Percentiles rank a stretch among this genome's conserved stretches.
These are phyloP conservation scores for Corvus cornix DNA, from an alignment of 2,113 vertebrate genomes.

Conservation along the genomic window DNA sequence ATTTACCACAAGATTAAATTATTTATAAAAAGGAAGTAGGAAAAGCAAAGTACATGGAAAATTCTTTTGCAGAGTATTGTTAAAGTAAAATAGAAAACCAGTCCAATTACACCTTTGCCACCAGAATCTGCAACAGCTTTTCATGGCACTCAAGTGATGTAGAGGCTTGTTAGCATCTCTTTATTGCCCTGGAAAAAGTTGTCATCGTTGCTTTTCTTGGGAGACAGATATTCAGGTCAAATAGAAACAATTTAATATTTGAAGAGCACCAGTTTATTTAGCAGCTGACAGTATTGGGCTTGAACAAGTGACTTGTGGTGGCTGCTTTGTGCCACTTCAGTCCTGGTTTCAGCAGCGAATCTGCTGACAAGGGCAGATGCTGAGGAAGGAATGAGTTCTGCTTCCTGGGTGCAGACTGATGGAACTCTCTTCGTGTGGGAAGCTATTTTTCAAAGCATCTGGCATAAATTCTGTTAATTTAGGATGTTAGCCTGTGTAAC, in stretches of 20 bases:
- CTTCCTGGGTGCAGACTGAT: neutral
- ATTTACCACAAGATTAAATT: neutral
- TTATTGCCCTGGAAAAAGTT: neutral
- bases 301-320: neutral
- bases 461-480: neutral
- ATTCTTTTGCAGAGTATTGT: neutral
- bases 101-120: neutral
- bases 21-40: neutral
- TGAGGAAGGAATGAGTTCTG: neutral
- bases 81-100: neutral
- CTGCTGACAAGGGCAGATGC: neutral
- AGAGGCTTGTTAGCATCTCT: neutral
- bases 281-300: neutral
- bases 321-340: neutral
- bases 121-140: neutral
- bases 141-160: neutral
- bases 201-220: neutral
- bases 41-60: neutral
- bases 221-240: neutral
- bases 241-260: neutral
- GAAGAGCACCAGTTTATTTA: neutral
- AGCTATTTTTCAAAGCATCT: neutral
- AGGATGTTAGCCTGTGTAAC: neutral
- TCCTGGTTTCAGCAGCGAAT: neutral
- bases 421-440: neutral